Conservation (phyloP, 2,113 vertebrate genomes). For the Pandion haliaetus region DNA sequence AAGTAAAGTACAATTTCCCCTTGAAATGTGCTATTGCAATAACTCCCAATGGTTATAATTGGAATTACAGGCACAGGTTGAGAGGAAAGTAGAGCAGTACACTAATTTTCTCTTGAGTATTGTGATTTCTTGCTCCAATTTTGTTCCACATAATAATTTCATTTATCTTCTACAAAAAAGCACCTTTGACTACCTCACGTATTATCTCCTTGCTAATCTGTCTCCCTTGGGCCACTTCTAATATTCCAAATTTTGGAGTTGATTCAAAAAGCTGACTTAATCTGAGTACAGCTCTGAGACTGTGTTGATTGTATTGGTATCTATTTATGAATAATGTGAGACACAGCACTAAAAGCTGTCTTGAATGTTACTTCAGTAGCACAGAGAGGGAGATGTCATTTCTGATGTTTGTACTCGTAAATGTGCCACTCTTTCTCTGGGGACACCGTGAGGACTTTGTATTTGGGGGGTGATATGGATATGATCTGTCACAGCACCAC, state of each 20-base stretch:
- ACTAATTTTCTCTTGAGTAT: constrained; percentile 41
- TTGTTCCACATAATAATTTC: constrained; percentile 40
- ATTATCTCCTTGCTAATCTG: not conserved
- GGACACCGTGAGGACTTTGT: not conserved
- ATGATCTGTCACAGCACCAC: not conserved
- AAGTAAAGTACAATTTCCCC: constrained; percentile 5
- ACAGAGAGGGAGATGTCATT: not conserved
- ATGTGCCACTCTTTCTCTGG: not conserved
- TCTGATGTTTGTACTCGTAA: not conserved
- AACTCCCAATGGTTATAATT: not conserved
- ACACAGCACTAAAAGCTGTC: not conserved
- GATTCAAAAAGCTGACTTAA: constrained; percentile 20
- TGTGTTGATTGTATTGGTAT: not conserved
- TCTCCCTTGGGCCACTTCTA: not conserved
- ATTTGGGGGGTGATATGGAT: not conserved
- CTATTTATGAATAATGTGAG: not conserved
- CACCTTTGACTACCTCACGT: not conserved
- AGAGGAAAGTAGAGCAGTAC: constrained; percentile 48
- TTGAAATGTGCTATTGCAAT: constrained; percentile 24
- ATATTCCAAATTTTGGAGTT: not conserved
- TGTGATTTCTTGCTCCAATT: constrained; percentile 59
- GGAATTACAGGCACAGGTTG: constrained; percentile 16
- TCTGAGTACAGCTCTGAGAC: not conserved
- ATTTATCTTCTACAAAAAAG: constrained; percentile 32
- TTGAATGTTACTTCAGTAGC: not conserved